Evolutionary conservation across 1,140 invertebrate genomes (phyloP).

Genomic region (Drosophila pandora): DNA sequence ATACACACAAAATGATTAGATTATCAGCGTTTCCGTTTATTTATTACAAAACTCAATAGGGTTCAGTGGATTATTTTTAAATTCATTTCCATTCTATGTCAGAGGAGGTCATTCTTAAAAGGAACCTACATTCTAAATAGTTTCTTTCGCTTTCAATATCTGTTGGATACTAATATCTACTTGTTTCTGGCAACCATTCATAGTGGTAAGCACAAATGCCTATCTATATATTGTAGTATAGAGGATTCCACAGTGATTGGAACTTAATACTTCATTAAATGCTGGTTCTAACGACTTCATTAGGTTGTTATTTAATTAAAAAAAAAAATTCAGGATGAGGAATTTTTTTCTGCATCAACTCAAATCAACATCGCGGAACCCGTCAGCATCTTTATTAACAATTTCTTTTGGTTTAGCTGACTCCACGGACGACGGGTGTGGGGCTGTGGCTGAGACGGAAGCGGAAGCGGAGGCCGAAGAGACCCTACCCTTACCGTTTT

Average conservation of each 20-base stretch:
- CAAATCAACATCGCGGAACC: slow-evolving; percentile 75
- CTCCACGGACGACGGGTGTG: slow-evolving; percentile 28
- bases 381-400: slow-evolving; percentile 45
- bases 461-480: slow-evolving; percentile 34
- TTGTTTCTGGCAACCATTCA: not conserved
- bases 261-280: slow-evolving; percentile 29
- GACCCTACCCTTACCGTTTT: slow-evolving; percentile 77
- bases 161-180: slow-evolving; percentile 7
- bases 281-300: not conserved
- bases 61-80: slow-evolving; percentile 2
- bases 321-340: not conserved
- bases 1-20: slow-evolving; percentile 4
- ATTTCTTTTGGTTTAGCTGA: slow-evolving; percentile 26
- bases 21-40: slow-evolving; percentile 16
- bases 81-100: slow-evolving; percentile 27
- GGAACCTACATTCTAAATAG: not conserved
- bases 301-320: not conserved
- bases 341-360: slow-evolving; percentile 41
- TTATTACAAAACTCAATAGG: slow-evolving; percentile 10
- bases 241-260: not conserved
- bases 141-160: slow-evolving; percentile 10
- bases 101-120: slow-evolving; percentile 3
- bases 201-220: slow-evolving; percentile 14
- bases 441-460: slow-evolving; percentile 17
- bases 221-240: not conserved